Evolutionary conservation across 2,797 vertebrate genomes (phyloP).

Genomic region (Ctenosaura bakeri): DNA sequence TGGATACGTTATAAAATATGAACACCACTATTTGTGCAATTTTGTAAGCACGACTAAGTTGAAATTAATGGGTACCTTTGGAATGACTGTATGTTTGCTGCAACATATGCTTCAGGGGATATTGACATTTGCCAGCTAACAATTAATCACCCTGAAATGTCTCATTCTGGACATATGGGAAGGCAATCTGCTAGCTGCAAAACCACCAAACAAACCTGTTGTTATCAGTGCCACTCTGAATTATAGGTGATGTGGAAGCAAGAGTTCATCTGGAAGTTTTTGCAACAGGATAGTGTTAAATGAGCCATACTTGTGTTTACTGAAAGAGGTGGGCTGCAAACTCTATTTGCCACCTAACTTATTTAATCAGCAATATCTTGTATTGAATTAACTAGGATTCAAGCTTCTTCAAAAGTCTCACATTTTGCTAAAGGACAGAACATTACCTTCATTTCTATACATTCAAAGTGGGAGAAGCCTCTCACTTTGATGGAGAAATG

Average conservation of each 20-base stretch:
- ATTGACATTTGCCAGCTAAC: conserved; percentile 55
- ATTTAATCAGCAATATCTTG: conserved; percentile 60
- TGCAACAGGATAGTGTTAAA: conserved; percentile 53
- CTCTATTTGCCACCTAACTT: conserved; percentile 37
- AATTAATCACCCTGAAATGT: conserved; percentile 58
- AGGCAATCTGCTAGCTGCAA: conserved; percentile 13
- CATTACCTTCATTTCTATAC: conserved; percentile 73
- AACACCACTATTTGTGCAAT: not conserved
- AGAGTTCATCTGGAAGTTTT: conserved; percentile 19
- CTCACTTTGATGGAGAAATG: conserved; percentile 48
- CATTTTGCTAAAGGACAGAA: conserved; percentile 61
- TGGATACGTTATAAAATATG: conserved; percentile 43
- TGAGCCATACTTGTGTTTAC: conserved; percentile 56
- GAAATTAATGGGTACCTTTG: not conserved
- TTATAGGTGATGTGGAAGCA: not conserved
- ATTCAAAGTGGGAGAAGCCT: conserved; percentile 67
- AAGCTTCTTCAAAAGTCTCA: conserved; percentile 57
- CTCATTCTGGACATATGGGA: conserved; percentile 39
- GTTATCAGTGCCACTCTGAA: conserved; percentile 43
- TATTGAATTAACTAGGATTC: conserved; percentile 61
- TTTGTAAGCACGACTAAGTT: conserved; percentile 49
- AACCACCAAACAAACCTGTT: conserved; percentile 54
- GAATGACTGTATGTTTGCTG: conserved; percentile 39
- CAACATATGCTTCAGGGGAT: conserved; percentile 40
- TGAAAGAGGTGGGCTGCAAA: conserved; percentile 34